These are phyloP conservation scores for Mormyrops boulengeri DNA, from an alignment of 2,797 vertebrate species.

Conservation along the genomic window DNA sequence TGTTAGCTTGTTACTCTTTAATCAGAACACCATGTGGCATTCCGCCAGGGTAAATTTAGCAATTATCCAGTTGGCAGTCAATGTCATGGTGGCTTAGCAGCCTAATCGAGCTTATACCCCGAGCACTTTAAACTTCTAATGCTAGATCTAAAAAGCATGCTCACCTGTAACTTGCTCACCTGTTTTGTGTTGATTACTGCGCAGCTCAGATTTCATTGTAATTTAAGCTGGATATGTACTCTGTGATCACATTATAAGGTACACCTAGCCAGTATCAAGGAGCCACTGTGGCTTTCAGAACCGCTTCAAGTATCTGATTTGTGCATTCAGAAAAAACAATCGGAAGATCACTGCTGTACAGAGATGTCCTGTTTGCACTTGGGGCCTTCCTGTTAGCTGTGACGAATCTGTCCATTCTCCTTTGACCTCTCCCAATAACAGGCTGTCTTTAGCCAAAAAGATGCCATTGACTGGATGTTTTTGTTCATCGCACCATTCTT, in stretches of 20 bases:
- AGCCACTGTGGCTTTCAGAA: background rate
- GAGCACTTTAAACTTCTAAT: background rate
- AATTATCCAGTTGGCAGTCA: slow-evolving; percentile 43
- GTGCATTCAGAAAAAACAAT: background rate
- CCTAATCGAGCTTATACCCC: slow-evolving; percentile 28
- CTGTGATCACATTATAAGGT: background rate
- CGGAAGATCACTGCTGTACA: background rate
- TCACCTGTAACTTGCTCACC: slow-evolving; percentile 2
- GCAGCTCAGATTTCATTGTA: background rate
- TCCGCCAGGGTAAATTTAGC: slow-evolving; percentile 51
- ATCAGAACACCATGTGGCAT: slow-evolving; percentile 39
- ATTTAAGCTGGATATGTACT: background rate
- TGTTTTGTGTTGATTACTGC: background rate
- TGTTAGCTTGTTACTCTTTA: slow-evolving; percentile 44
- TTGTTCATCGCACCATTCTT: background rate
- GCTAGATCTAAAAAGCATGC: background rate
- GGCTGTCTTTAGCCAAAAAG: background rate
- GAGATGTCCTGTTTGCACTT: background rate
- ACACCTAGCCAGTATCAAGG: background rate
- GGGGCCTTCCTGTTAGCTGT: background rate
- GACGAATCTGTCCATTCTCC: background rate
- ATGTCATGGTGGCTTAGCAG: slow-evolving; percentile 42
- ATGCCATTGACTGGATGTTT: background rate
- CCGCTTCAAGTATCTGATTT: background rate
- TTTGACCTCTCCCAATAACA: background rate